Base-by-base conservation (phyloP, 2,797 vertebrate genomes). In the Otus scops region DNA sequence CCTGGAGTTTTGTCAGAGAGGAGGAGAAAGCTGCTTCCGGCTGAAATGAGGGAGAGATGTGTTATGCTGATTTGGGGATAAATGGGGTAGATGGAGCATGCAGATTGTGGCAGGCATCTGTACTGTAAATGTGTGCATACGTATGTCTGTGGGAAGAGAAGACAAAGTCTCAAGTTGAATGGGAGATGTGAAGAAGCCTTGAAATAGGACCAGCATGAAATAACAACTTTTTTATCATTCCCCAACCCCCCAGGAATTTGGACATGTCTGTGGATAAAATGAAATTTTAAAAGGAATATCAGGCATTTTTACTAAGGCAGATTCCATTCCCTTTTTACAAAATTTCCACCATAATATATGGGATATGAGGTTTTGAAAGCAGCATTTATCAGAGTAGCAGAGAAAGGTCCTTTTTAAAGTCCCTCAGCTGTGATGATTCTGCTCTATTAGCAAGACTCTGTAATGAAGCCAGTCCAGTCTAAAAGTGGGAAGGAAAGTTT, bases 381-480 rank as follows among this genome's bases (percentile, higher is more conserved):
- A 57, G 36, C 27, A 10, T 73, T 94, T 89, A 38, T 36, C 4
- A 1, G 34, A 32, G 30, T 19, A 87, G 48, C 36, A 64, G 59
- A 70, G 34, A 81, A 80, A 68, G 18, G 15, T 30, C 16, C n/a
- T 57, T 57, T 76, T 71, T 47, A 8, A 78, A 65, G 57, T 85
- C 79, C 45, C 28, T 91, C 28, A 43, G 28, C 51, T 91, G 11
- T 38, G 57, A 64, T 65, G n/a, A 81, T 92, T 88, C 38, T 93
- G 17, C 32, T 54, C 41, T 15, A 27, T 93, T 96, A 88, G 18
- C 38, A 86, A 45, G 45, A 67, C 9, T 53, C 56, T 81, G 16
- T 86, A 4, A 47, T 53, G 63, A 83, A 91, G 30, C 27, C 50
- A 64, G 13, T 71, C 67, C 68, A 43, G 34, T 36, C 57, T 79